Base-by-base conservation (phyloP, 1,140 invertebrate genomes). In the Trichonephila clavipes region DNA sequence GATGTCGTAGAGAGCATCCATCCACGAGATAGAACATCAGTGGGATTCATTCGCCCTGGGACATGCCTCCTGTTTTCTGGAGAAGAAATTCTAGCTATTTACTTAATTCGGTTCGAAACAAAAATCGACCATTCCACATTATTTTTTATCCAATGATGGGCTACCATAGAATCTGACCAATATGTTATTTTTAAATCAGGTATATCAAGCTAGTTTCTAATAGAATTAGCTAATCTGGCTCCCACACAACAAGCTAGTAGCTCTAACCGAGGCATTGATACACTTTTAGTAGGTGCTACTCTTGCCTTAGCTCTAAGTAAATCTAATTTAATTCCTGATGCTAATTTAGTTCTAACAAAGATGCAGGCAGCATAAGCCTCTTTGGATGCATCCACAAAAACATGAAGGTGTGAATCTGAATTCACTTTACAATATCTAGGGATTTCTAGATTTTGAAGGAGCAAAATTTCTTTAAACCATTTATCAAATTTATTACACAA, bases 131-230 rank as follows among this genome's bases (percentile, higher is more conserved):
- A 81, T 58, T 51, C 51, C 7, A 18, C 40, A 5, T 44, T 7
- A 10, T 44, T 7, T 28, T 94, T 85, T 24, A 94, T 94, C 88
- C 88, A 94, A 8, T 16, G 18, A 2, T 88, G 21, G 12, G 69
- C 85, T 6, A 51, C 28, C 1, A 44, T 58, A 2, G 24, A 90
- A 7, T 94, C 51, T 19, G 59, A 83, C 28, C 88, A 90, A 94
- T 66, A n/a, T 8, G 0, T 18, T 21, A 64, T 66, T 10, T 7
- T 66, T 66, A 66, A 66, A 21, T n/a, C 19, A 24, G 14, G 2
- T 24, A 24, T 77, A n/a, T 88, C 24, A 28, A 28, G 28, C 1
- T 1, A 28, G 28, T 28, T 28, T 28, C 1, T 28, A 28, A 28
- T 28, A 28, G 64, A 44, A 28, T 14, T 51, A 10, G 58, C 18